Base-by-base conservation (phyloP, 2,113 vertebrate species). In the Turnix velox region DNA sequence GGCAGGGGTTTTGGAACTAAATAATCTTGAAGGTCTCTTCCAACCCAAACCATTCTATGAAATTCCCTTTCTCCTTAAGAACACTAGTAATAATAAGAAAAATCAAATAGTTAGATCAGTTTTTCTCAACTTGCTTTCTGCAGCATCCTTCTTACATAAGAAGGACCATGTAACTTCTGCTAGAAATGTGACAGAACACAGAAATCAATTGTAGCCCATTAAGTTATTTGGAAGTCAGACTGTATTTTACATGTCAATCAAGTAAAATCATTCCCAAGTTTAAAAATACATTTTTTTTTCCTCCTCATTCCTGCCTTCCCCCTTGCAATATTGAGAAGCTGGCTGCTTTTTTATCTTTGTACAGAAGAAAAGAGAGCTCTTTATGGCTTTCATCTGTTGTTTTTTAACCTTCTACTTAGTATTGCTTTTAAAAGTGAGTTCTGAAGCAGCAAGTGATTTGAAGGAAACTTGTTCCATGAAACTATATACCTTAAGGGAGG, bases 191-290 rank as follows among this genome's bases (percentile, higher is more conserved):
- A 90, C n/a, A 77, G 57, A 95, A 87, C n/a, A 84, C 31, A 90
- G 42, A 80, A 81, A 52, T 76, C 62, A 92, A 83, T 95, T 91
- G 66, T 80, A 85, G n/a, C 51, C 35, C 75, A 80, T 75, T 69
- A 78, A 42, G 8, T 94, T 94, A 33, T 85, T 90, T 78, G 74
- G 71, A 86, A 42, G 30, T 84, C 79, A 52, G 40, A 61, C 31
- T 75, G 18, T 35, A 84, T 90, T 96, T 94, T 87, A 62, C 4
- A 25, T 71, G 71, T 84, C 85, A 95, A 73, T 90, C 74, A 95
- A 86, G 12, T 63, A 68, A 88, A 95, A 92, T 79, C 2, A 75
- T 88, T 90, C 39, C 10, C 17, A 73, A 55, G 42, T 81, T 88
- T 76, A 87, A 92, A 95, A 95, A 92, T 83, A 59, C 18, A 42